These are phyloP conservation scores for Manacus vitellinus DNA, from an alignment of 2,113 vertebrate species.

Conservation along the genomic window DNA sequence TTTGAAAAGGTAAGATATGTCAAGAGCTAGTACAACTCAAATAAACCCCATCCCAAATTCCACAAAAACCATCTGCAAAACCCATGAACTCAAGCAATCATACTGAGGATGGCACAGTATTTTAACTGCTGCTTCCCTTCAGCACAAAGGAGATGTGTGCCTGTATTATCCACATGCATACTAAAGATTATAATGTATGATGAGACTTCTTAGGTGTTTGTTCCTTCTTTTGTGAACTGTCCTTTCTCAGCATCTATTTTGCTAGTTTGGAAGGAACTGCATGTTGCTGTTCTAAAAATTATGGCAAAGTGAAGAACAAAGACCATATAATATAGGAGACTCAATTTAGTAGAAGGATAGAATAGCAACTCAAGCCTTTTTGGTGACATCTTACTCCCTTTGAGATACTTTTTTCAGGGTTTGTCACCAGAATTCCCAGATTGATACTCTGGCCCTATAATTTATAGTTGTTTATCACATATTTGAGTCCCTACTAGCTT, in stretches of 20 bases:
- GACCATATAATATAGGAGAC: not conserved
- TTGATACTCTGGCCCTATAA: conserved; percentile 17
- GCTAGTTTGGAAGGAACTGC: not conserved
- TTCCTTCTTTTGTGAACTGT: not conserved
- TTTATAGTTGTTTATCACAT: conserved; percentile 53
- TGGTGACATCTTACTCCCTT: conserved; percentile 44
- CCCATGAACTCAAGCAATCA: not conserved
- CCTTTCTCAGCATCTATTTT: not conserved
- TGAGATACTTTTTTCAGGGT: conserved; percentile 13
- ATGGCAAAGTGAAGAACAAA: conserved; percentile 4
- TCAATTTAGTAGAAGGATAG: conserved; percentile 22
- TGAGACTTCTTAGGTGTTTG: not conserved
- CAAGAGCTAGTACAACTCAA: not conserved
- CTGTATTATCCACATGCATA: not conserved
- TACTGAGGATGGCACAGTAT: not conserved
- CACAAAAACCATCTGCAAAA: not conserved
- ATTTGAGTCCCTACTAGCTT: conserved; percentile 35
- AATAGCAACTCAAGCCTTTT: conserved; percentile 12
- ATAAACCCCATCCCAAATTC: not conserved
- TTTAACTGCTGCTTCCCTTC: not conserved
- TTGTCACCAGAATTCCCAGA: conserved; percentile 46
- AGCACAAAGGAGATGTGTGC: not conserved
- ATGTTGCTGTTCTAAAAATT: not conserved
- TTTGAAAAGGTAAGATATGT: conserved; percentile 87
- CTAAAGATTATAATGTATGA: not conserved